Conservation (phyloP, 1,140 invertebrate species). For the Plodia interpunctella region DNA sequence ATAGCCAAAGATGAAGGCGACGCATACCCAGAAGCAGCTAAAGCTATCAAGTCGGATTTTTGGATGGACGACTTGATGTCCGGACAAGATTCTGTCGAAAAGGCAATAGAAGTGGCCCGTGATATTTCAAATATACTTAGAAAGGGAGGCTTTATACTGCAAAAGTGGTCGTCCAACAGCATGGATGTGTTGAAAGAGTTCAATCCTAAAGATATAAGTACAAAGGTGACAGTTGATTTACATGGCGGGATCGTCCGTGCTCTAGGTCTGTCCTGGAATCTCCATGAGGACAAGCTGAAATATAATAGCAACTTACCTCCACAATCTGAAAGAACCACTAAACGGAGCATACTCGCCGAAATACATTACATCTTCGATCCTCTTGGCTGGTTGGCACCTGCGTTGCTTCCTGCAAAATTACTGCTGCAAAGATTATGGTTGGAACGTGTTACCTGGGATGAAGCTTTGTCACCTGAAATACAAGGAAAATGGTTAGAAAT, state of each 20-base stretch:
- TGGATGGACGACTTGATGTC: constrained; percentile 60
- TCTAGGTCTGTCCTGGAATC: constrained; percentile 31
- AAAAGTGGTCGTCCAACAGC: constrained; percentile 39
- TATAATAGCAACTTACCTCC: constrained; percentile 24
- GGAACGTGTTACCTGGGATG: constrained; percentile 39
- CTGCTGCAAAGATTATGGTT: constrained; percentile 49
- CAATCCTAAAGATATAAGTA: constrained; percentile 13
- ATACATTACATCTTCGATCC: constrained; percentile 42
- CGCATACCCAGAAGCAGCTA: constrained; percentile 27
- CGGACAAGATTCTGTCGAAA: constrained; percentile 30
- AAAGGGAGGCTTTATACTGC: constrained; percentile 32
- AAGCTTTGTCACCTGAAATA: constrained; percentile 20
- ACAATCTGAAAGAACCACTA: constrained; percentile 23
- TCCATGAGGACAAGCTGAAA: constrained; percentile 27
- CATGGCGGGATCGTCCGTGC: constrained; percentile 24
- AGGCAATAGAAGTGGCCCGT: constrained; percentile 27
- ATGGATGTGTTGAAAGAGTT: constrained; percentile 19
- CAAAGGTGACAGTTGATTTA: constrained; percentile 15
- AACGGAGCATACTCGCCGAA: constrained; percentile 36
- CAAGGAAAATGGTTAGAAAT: constrained; percentile 32
- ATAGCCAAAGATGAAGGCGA: constrained; percentile 41
- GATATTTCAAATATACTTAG: constrained; percentile 29
- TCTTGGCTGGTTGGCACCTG: constrained; percentile 43
- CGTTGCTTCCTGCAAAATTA: constrained; percentile 39
- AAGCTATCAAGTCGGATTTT: constrained; percentile 37